Evolutionary conservation across 2,888 invertebrate genomes (phyloP), one percentile per base, ranked within the genome.

Genomic region (Phengaris alcon): DNA sequence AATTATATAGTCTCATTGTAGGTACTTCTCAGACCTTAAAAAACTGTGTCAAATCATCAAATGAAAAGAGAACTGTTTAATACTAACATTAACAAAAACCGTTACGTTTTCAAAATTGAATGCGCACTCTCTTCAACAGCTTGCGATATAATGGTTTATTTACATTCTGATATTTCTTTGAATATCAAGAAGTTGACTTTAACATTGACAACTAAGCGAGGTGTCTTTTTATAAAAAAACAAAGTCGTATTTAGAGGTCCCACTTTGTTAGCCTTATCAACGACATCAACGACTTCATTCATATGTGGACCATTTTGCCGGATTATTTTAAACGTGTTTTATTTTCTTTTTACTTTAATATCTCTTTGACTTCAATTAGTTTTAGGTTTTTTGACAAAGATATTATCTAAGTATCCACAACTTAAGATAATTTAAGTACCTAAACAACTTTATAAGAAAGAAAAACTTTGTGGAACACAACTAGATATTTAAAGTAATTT

Each of bases 201-300:
- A 6, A 64, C 59, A 59, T 59, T 52, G 10, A 52, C 10, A 52
- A 12, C 48, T 44, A 48, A 48, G 48, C 12, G 35, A 64, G 64
- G 35, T 64, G 35, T 64, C 44, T 64, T 55, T 55, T 55, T 55
- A 13, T 55, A 13, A 15, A 13, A 15, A 22, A 12, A 52, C 52
- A 52, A 12, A 52, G 35, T 64, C 12, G 35, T 6, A 10, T 64
- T n/a, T 64, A 44, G 35, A 64, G 6, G 35, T 35, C 13, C 64
- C 64, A 64, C 35, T 64, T 64, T 44, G 64, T 64, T 64, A 12
- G 35, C 64, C 64, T 64, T 64, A 64, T 64, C 64, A 13, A 64
- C 44, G 64, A 44, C 64, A 64, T 35, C 64, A 64, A 64, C 64
- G 64, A 64, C 64, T 64, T 64, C 64, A 64, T 64, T 64, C 64